Evolutionary conservation across 2,888 invertebrate species (phyloP), one percentile per base, ranked within the genome.

Genomic region (Cenopis cana): DNA sequence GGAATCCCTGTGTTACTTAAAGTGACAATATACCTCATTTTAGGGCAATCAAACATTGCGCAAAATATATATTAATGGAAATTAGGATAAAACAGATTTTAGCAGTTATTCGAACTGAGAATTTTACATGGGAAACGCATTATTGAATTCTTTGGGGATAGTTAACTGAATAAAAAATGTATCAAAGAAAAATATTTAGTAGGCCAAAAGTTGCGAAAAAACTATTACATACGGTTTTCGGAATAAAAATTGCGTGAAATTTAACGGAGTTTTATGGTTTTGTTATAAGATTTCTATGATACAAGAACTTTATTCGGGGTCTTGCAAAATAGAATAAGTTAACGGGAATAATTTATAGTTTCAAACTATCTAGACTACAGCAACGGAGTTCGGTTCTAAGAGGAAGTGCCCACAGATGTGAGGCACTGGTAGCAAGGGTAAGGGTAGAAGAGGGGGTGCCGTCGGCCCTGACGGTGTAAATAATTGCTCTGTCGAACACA

Each of bases 401-500:
- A 85, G 85, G 84, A 85, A 85, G 81, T 77, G 78, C 73, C 74
- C 76, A 75, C 81, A 80, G 74, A 75, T 77, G 76, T 50, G 76
- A 76, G 76, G 75, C 61, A 77, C 76, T 81, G 75, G 76, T 79
- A 50, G 79, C 64, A 67, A 57, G 69, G 77, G 79, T 80, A 74
- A 73, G 76, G 80, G 79, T 80, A 74, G 72, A 75, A 79, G 79
- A 80, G 77, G 80, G 78, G 80, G 85, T 90, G 90, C 90, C 90
- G 91, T 90, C 91, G 89, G 85, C 82, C 81, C 88, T 88, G 89
- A 83, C 90, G 91, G 87, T 89, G 90, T 93, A 93, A 93, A 93
- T 93, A 93, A 93, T 93, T 93, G 91, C 91, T 91, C 89, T 91
- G 93, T 93, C 93, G 93, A 93, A 93, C 91, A 93, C 93, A 93